phyloP scores from a whole-genome alignment of 2,113 vertebrate species.

The Taurulus bubalis region DNA sequence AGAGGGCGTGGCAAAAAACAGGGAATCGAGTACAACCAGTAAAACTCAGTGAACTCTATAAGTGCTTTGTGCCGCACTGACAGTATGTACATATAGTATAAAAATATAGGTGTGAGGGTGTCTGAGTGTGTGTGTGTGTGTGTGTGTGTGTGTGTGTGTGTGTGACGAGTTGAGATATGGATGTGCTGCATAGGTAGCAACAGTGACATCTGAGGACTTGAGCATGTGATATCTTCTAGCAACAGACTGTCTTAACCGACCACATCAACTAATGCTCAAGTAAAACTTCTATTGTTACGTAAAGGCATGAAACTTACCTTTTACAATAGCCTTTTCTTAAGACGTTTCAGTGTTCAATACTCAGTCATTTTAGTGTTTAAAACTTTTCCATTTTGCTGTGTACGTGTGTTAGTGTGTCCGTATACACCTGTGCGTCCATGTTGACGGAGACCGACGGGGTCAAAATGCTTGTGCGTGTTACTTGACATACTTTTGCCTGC shows the following conservation, averaged over 20 bases:
- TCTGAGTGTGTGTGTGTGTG: constrained; percentile 44
- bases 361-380: constrained; percentile 27
- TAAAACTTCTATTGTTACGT: constrained; percentile 13
- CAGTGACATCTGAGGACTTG: constrained; percentile 63
- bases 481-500: constrained; percentile 42
- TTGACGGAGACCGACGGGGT: constrained; percentile 20
- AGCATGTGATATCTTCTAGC: constrained; percentile 44
- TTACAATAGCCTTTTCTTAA: constrained; percentile 12
- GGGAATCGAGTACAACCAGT: constrained; percentile 22
- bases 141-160: constrained; percentile 7
- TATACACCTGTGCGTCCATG: constrained; percentile 28
- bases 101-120: constrained; percentile 51
- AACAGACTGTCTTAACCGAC: not conserved
- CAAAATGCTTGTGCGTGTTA: constrained; percentile 54
- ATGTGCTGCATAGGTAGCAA: constrained; percentile 75
- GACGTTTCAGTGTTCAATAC: constrained; percentile 24
- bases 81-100: constrained; percentile 39
- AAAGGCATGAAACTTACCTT: constrained; percentile 36
- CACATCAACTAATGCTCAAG: constrained; percentile 27
- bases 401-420: constrained; percentile 13
- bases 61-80: constrained; percentile 42
- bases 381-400: constrained; percentile 7
- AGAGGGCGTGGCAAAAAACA: constrained; percentile 25
- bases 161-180: constrained; percentile 49
- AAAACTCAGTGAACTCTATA: constrained; percentile 45